phyloP scores from a whole-genome alignment of 2,888 invertebrate species.

The Habrosyne pyritoides region DNA sequence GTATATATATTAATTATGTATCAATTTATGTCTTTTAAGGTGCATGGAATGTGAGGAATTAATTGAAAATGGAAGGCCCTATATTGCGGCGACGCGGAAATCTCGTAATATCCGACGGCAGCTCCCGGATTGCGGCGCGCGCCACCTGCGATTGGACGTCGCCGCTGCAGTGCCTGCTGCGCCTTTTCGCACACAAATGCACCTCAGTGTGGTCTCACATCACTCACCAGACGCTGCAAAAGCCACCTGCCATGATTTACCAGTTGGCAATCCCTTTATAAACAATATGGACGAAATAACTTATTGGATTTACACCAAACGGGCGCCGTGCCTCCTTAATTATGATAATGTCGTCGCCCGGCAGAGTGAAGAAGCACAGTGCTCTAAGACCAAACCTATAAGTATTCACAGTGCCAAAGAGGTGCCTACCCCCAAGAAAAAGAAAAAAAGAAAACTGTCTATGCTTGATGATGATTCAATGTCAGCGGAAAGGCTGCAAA shows the following conservation, averaged over 20 bases:
- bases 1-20: background rate
- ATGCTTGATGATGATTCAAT: slow-evolving; percentile 61
- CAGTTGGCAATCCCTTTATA: slow-evolving; percentile 62
- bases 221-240: slow-evolving; percentile 4
- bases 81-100: background rate
- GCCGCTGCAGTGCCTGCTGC: slow-evolving; percentile 46
- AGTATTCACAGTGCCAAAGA: slow-evolving; percentile 47
- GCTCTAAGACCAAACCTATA: slow-evolving; percentile 51
- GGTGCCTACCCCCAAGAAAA: slow-evolving; percentile 56
- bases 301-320: slow-evolving; percentile 74
- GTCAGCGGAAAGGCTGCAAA: slow-evolving; percentile 55
- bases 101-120: slow-evolving; percentile 37
- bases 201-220: slow-evolving; percentile 24
- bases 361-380: slow-evolving; percentile 51
- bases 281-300: slow-evolving; percentile 77
- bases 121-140: slow-evolving; percentile 36
- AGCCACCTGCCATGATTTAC: slow-evolving; percentile 11
- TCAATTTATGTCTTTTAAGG: slow-evolving; percentile 47
- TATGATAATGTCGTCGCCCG: slow-evolving; percentile 64
- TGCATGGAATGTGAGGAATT: slow-evolving; percentile 66
- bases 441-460: slow-evolving; percentile 65
- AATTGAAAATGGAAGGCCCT: slow-evolving; percentile 32
- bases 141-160: slow-evolving; percentile 49
- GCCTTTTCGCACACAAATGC: slow-evolving; percentile 35
- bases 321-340: slow-evolving; percentile 74